Conservation (phyloP, 2,797 vertebrate species). For the Gymnoscopelus braueri region DNA sequence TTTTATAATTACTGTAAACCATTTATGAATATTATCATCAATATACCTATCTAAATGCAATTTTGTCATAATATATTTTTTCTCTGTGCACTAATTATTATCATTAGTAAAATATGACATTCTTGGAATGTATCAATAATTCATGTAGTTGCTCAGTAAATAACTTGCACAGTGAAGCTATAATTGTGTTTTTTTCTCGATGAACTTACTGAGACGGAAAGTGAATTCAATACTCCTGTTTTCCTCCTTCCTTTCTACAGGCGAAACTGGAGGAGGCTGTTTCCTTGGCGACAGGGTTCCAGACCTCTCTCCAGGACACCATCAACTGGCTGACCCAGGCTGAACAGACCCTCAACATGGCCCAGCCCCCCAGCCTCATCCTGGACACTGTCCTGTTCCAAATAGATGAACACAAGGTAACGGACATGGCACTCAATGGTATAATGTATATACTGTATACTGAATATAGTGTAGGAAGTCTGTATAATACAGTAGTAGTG, state of each 20-base stretch:
- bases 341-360: conserved; percentile 94
- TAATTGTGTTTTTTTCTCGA: too few species aligned
- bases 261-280: conserved; percentile 94
- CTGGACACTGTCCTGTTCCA: conserved; percentile 93
- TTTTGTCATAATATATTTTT: not conserved
- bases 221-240: not conserved
- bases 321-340: conserved; percentile 99
- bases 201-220: too few species aligned
- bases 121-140: too few species aligned
- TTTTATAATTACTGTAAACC: not conserved
- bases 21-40: not conserved
- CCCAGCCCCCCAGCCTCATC: conserved; percentile 91
- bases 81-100: not conserved
- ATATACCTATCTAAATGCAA: not conserved
- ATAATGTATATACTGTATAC: too few species aligned
- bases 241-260: conserved; percentile 65
- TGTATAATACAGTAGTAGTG: too few species aligned
- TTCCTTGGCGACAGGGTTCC: conserved; percentile 92
- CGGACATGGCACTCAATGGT: not conserved
- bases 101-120: too few species aligned
- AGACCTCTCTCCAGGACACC: conserved; percentile 97
- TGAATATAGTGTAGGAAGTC: too few species aligned
- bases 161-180: too few species aligned
- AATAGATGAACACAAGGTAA: conserved; percentile 98
- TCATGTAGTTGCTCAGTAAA: too few species aligned